Conservation (phyloP, 2,797 vertebrate species). For the Notolabrus celidotus region DNA sequence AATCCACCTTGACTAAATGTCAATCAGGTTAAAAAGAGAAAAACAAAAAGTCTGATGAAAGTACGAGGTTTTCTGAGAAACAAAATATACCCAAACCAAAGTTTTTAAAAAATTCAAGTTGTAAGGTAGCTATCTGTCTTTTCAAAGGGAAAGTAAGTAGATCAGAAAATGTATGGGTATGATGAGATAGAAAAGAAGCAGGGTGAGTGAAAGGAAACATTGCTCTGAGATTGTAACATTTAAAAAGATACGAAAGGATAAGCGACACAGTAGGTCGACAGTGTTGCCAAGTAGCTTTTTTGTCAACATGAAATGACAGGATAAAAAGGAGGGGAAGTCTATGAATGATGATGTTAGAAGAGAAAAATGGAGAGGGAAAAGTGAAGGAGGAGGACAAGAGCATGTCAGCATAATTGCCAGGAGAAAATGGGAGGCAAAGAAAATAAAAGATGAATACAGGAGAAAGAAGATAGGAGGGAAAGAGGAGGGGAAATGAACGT, state of each 20-base stretch:
- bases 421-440: constrained; percentile 70
- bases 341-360: constrained; percentile 68
- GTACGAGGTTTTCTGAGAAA: not conserved
- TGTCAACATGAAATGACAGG: constrained; percentile 39
- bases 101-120: no score
- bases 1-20: not conserved
- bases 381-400: constrained; percentile 59
- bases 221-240: constrained; percentile 4
- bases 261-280: not conserved
- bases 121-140: not conserved
- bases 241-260: constrained; percentile 15
- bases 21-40: no score
- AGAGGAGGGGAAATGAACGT: constrained; percentile 75
- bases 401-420: constrained; percentile 69
- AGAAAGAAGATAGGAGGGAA: constrained; percentile 66
- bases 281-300: constrained; percentile 32
- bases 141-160: not conserved
- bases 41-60: no score
- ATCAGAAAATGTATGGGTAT: accelerated
- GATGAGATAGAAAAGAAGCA: not conserved
- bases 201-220: not conserved
- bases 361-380: constrained; percentile 23
- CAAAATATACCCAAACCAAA: no score
- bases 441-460: constrained; percentile 70
- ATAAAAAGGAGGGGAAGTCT: constrained; percentile 45